A percentile compares a stretch with the other conserved stretches of the same genome.
phyloP scores from a whole-genome alignment of 2,888 invertebrate genomes.

The Temnothorax rugatulus region DNA sequence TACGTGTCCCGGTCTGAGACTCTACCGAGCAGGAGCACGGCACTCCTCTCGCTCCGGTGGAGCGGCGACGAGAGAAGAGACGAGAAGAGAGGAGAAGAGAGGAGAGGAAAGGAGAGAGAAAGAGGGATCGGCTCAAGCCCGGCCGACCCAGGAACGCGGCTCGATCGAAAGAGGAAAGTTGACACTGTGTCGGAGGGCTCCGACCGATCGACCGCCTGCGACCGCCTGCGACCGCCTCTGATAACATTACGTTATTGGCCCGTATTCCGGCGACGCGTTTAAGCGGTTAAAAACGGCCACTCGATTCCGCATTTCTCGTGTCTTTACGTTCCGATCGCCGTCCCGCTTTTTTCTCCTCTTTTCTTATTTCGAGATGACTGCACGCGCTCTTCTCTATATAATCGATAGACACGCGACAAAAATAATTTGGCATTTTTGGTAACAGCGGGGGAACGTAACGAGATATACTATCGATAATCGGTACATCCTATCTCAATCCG shows the following conservation, averaged over 20 bases:
- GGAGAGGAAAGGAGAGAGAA: neutral
- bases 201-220: constrained; percentile 7
- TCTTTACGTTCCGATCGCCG: neutral
- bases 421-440: constrained; percentile 28
- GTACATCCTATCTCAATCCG: neutral
- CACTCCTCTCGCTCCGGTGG: constrained; percentile 15
- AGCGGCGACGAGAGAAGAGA: neutral
- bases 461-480: constrained; percentile 10
- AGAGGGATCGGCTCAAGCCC: constrained; percentile 40
- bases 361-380: neutral
- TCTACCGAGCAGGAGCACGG: constrained; percentile 1
- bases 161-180: constrained; percentile 51
- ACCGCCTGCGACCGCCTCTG: neutral
- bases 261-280: neutral
- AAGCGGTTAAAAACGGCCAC: neutral
- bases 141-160: constrained; percentile 49
- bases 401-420: constrained; percentile 28
- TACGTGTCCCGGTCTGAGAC: constrained; percentile 34
- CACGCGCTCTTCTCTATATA: too few relatives aligned
- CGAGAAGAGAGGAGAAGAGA: neutral
- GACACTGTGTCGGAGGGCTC: constrained; percentile 42
- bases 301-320: neutral
- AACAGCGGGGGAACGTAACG: neutral
- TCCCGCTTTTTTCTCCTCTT: neutral
- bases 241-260: constrained; percentile 27